Conservation (phyloP, 2,888 invertebrate species). For the Hedychridium roseum region DNA sequence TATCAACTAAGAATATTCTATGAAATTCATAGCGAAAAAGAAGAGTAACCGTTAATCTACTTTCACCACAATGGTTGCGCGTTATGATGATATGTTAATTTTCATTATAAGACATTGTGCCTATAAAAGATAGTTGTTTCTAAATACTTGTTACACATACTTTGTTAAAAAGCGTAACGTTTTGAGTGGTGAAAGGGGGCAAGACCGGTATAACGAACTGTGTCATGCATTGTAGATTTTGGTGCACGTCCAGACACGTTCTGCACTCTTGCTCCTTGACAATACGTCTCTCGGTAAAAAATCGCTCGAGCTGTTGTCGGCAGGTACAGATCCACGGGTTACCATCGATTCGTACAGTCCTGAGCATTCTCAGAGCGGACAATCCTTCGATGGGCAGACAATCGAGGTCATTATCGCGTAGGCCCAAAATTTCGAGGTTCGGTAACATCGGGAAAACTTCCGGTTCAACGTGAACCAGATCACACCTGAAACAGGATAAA, state of each 20-base stretch:
- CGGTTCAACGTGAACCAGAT: constrained; percentile 41
- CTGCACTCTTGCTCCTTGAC: constrained; percentile 26
- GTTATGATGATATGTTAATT: too few species aligned
- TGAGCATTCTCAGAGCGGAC: constrained; percentile 28
- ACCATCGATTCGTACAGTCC: constrained; percentile 38
- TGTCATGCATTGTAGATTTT: constrained; percentile 41
- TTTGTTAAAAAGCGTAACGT: not conserved
- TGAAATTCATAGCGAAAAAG: too few species aligned
- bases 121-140: too few species aligned
- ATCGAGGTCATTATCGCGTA: constrained; percentile 50
- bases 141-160: constrained; percentile 14
- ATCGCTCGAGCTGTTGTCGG: constrained; percentile 28
- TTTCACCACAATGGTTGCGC: too few species aligned
- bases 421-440: constrained; percentile 38
- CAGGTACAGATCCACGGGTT: constrained; percentile 53
- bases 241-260: constrained; percentile 9
- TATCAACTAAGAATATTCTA: too few species aligned
- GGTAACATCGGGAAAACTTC: constrained; percentile 33
- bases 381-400: constrained; percentile 45
- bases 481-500: constrained; percentile 37
- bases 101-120: too few species aligned
- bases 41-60: too few species aligned
- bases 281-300: constrained; percentile 31
- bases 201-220: constrained; percentile 35
- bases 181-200: constrained; percentile 18